Conservation (phyloP, 2,797 vertebrate species). For the Acropternis orthonyx region DNA sequence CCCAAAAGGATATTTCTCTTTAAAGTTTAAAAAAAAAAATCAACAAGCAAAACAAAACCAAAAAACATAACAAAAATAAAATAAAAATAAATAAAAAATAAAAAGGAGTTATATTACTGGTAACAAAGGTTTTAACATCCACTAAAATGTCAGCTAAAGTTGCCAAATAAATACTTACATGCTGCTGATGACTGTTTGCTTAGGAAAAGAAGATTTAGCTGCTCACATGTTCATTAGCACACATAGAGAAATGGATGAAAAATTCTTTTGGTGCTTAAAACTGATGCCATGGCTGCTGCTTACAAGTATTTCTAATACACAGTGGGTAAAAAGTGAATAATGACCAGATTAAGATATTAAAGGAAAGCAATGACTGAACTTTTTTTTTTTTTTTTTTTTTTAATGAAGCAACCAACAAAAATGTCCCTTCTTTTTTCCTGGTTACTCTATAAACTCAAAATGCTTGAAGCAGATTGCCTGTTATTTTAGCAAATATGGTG, state of each 20-base stretch:
- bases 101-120: conserved; percentile 18
- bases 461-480: conserved; percentile 64
- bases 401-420: conserved; percentile 21
- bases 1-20: conserved; percentile 35
- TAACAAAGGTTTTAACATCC: conserved; percentile 68
- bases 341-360: conserved; percentile 73
- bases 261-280: conserved; percentile 59
- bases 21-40: conserved; percentile 13
- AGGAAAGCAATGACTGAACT: conserved; percentile 71
- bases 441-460: conserved; percentile 57
- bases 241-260: conserved; percentile 54
- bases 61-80: background rate
- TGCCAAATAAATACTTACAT: conserved; percentile 73
- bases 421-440: background rate
- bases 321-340: conserved; percentile 61
- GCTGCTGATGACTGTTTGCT: conserved; percentile 60
- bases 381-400: background rate
- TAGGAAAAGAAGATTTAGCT: conserved; percentile 60
- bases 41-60: background rate
- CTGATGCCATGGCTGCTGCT: conserved; percentile 51
- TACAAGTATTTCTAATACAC: conserved; percentile 54
- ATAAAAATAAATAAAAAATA: background rate
- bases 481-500: conserved; percentile 73
- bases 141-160: conserved; percentile 73
- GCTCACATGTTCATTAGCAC: conserved; percentile 68